These are phyloP conservation scores for Tragelaphus scriptus DNA, from an alignment of 2,113 vertebrate species.

Conservation along the genomic window DNA sequence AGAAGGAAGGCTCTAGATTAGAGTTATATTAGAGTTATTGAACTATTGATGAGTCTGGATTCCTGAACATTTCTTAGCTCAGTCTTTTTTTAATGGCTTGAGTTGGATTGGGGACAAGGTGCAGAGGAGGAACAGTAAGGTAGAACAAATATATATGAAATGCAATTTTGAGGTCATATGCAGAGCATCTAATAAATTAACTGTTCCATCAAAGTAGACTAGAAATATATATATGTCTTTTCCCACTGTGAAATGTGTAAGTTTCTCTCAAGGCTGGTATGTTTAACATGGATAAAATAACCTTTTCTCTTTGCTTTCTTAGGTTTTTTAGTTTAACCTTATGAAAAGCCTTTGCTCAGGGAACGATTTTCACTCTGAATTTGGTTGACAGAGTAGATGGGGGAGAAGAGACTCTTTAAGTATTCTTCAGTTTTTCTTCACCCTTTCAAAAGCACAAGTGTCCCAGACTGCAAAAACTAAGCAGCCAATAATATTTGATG, in stretches of 20 bases:
- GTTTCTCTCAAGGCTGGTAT: not conserved
- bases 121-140: not conserved
- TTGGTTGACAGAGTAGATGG: not conserved
- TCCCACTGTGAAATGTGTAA: not conserved
- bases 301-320: not conserved
- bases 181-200: not conserved
- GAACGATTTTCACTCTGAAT: not conserved
- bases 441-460: constrained; percentile 7
- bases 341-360: not conserved
- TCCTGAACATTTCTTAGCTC: not conserved
- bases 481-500: constrained; percentile 17
- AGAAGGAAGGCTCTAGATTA: not conserved
- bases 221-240: not conserved
- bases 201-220: not conserved
- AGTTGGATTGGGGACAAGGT: not conserved
- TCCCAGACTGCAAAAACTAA: constrained; percentile 34
- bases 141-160: not conserved
- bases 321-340: not conserved
- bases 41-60: not conserved
- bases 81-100: not conserved
- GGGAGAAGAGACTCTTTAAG: not conserved
- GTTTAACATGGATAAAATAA: constrained; percentile 5
- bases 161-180: not conserved
- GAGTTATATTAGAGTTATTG: not conserved
- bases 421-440: not conserved